Percentiles rank a stretch among this genome's conserved stretches.
phyloP scores from a whole-genome alignment of 2,797 vertebrate genomes.

The Pseudochaenichthys georgianus region DNA sequence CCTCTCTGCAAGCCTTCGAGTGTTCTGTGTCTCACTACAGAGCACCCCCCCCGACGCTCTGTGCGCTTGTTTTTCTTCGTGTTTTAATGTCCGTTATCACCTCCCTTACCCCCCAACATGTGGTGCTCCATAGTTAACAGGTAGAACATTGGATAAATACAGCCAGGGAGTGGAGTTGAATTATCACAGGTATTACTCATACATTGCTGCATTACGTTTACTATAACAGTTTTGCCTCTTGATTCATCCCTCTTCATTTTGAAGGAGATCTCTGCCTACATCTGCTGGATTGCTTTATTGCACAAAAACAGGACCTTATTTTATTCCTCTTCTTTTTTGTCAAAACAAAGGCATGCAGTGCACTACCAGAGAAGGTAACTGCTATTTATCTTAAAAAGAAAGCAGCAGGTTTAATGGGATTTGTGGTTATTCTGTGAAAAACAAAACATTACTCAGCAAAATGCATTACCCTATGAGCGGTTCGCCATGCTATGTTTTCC shows the following conservation, averaged over 20 bases:
- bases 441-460: neutral
- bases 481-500: neutral
- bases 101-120: neutral
- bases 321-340: neutral
- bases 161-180: neutral
- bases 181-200: neutral
- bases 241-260: neutral
- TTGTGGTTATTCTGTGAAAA: neutral
- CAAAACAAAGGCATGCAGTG: neutral
- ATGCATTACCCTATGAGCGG: neutral
- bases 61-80: conserved; percentile 30
- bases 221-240: neutral
- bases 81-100: conserved; percentile 15
- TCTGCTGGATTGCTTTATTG: neutral
- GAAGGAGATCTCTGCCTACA: neutral
- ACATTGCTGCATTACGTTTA: neutral
- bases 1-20: conserved; percentile 35
- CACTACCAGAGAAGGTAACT: neutral
- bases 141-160: neutral
- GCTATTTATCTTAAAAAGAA: neutral
- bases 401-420: neutral
- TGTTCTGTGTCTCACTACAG: conserved; percentile 6
- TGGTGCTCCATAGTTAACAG: neutral
- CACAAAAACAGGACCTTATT: neutral
- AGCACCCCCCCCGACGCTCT: neutral